phyloP scores from a whole-genome alignment of 2,113 vertebrate species.

The Anthoscopus minutus region DNA sequence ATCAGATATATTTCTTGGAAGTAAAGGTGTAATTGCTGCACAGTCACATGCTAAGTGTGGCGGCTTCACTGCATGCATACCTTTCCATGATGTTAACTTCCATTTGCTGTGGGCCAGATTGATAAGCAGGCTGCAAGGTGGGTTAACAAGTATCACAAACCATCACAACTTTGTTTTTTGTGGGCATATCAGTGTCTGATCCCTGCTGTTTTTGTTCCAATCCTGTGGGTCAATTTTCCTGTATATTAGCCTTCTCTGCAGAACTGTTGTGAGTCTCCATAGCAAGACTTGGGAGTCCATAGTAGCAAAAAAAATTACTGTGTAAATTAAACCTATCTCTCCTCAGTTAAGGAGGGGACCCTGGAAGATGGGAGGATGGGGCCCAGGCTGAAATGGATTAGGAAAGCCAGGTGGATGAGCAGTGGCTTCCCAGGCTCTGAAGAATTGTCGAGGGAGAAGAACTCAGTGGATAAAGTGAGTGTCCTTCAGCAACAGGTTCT shows the following conservation, averaged over 20 bases:
- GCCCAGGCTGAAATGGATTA: conserved; percentile 40
- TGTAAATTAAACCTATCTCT: neutral
- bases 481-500: conserved; percentile 80
- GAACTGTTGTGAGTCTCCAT: neutral
- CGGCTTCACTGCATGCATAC: neutral
- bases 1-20: neutral
- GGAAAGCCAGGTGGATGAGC: conserved; percentile 63
- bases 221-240: neutral
- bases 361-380: conserved; percentile 12
- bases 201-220: neutral
- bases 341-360: conserved; percentile 19
- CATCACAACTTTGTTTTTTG: neutral
- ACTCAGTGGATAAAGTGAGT: conserved; percentile 53
- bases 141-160: neutral
- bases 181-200: neutral
- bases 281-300: neutral
- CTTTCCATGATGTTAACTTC: neutral
- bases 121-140: neutral
- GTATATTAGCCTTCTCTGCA: neutral
- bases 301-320: neutral
- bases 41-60: neutral
- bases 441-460: conserved; percentile 43
- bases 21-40: neutral
- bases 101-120: neutral
- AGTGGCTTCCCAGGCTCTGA: conserved; percentile 64